Conservation (phyloP, 2,797 vertebrate genomes). For the Zalophus californianus region DNA sequence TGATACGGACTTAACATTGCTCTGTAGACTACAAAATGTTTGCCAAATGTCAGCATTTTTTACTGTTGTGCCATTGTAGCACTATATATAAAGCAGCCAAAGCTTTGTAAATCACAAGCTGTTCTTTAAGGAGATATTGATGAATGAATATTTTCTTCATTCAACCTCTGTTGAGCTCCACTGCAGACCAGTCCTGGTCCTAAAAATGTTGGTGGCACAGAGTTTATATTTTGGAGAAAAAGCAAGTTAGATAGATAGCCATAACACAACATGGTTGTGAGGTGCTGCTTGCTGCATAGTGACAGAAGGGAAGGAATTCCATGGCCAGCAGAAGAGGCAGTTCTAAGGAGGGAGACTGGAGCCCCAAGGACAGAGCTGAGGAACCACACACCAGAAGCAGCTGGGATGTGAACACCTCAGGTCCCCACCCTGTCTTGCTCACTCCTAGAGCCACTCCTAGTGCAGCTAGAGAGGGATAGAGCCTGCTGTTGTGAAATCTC, state of each 20-base stretch:
- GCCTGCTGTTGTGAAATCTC: slow-evolving; percentile 24
- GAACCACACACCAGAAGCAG: not conserved
- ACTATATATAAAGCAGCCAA: not conserved
- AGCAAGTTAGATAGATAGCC: not conserved
- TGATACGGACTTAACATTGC: not conserved
- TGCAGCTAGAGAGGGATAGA: not conserved
- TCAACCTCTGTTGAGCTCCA: not conserved
- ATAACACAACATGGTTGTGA: not conserved
- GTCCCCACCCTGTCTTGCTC: not conserved
- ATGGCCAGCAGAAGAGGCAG: not conserved
- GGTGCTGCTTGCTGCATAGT: not conserved
- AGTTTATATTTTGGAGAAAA: not conserved
- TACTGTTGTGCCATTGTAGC: not conserved
- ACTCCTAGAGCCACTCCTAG: too few species aligned
- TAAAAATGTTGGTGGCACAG: not conserved
- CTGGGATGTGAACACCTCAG: not conserved
- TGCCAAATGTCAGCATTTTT: not conserved
- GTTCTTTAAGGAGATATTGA: not conserved
- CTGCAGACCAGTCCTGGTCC: not conserved
- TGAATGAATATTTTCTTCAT: not conserved
- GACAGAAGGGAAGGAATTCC: not conserved
- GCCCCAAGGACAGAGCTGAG: not conserved
- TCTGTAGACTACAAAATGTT: not conserved
- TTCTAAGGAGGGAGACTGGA: not conserved
- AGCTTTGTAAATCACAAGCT: not conserved